These are phyloP conservation scores for Thecophora atra DNA, from an alignment of 2,888 invertebrate species.

Conservation along the genomic window DNA sequence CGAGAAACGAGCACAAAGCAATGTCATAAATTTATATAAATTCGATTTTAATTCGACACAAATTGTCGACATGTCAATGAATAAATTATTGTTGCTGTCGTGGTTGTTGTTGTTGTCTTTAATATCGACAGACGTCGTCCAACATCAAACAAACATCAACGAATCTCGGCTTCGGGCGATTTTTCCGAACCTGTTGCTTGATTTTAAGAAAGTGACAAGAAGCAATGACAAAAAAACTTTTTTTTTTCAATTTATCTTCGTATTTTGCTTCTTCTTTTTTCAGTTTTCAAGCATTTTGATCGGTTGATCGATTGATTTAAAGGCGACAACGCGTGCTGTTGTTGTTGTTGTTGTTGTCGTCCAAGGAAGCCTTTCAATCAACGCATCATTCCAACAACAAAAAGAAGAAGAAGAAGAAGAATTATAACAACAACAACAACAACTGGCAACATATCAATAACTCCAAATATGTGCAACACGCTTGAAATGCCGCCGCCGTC, in stretches of 20 bases:
- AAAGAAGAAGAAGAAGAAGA: background rate
- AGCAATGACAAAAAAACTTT: background rate
- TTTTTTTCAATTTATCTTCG: too few relatives aligned
- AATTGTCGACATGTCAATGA: conserved; percentile 6
- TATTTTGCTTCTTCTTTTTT: background rate
- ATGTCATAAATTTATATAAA: too few relatives aligned
- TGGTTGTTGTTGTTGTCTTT: background rate
- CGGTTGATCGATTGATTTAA: too few relatives aligned
- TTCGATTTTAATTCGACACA: conserved; percentile 7
- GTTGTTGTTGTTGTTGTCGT: conserved; percentile 1
- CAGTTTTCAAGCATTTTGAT: too few relatives aligned
- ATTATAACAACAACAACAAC: conserved; percentile 20
- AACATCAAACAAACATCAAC: too few relatives aligned
- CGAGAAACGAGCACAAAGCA: too few relatives aligned
- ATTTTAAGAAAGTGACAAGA: background rate
- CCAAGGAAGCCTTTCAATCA: conserved; percentile 22
- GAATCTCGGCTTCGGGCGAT: background rate
- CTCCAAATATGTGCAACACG: conserved; percentile 51
- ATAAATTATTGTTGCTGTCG: conserved; percentile 16
- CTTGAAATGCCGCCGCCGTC: conserved; percentile 38
- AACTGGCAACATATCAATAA: conserved; percentile 54
- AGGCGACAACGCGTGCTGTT: background rate
- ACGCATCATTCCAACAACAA: conserved; percentile 21
- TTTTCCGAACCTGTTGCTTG: background rate
- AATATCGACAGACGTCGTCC: background rate